phyloP scores from a whole-genome alignment of 2,113 vertebrate genomes.

The Erinaceus europaeus region DNA sequence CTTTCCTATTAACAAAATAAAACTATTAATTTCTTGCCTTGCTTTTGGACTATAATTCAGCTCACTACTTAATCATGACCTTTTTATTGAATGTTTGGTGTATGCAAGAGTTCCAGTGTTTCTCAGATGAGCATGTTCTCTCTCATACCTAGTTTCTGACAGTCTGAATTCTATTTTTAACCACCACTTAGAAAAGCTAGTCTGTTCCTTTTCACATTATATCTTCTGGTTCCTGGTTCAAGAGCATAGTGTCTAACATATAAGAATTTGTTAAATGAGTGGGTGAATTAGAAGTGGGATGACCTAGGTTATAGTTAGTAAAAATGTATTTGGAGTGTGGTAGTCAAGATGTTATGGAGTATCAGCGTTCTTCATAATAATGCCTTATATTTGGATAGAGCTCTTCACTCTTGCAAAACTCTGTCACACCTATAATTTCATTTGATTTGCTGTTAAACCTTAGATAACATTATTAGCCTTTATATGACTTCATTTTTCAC shows the following conservation, averaged over 20 bases:
- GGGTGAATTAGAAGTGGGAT: neutral
- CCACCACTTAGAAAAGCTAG: neutral
- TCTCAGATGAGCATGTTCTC: neutral
- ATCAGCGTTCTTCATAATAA: neutral
- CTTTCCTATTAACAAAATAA: no score
- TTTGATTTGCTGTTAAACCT: conserved; percentile 51
- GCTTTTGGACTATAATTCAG: neutral
- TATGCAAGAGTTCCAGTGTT: neutral
- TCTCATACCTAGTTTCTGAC: neutral
- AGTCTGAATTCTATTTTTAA: neutral
- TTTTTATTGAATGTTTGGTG: neutral
- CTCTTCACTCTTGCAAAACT: neutral
- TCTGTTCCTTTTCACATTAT: neutral
- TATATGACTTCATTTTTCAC: conserved; percentile 42
- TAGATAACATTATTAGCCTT: conserved; percentile 52
- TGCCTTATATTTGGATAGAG: neutral
- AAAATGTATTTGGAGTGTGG: neutral
- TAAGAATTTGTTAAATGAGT: conserved; percentile 20
- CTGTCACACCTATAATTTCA: conserved; percentile 45
- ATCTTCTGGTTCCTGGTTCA: neutral
- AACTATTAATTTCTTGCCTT: no score
- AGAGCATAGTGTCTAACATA: neutral
- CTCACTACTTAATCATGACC: neutral
- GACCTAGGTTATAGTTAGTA: neutral
- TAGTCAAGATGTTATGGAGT: neutral